Evolutionary conservation across 2,888 invertebrate genomes (phyloP).

Genomic region (Callyntrura guangdongensis): DNA sequence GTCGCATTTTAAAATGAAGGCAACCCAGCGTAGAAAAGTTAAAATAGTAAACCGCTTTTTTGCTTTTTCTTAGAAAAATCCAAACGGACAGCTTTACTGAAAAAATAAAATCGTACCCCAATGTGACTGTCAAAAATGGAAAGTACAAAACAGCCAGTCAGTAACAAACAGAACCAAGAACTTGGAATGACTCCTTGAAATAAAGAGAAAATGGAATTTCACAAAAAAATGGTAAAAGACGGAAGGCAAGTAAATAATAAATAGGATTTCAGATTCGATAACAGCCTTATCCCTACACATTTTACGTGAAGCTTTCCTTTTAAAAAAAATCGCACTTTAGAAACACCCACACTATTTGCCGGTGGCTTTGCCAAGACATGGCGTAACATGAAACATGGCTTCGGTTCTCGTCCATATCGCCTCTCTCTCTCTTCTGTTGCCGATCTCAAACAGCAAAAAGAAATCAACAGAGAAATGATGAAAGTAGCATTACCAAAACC

Average conservation of each 20-base stretch:
- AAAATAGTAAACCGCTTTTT: not conserved
- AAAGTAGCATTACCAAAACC: not conserved
- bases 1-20: no score
- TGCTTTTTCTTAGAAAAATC: not conserved
- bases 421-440: no score
- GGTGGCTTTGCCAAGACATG: not conserved
- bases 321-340: no score
- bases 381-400: not conserved
- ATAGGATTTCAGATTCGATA: conserved; percentile 19
- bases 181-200: not conserved
- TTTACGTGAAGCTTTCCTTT: not conserved
- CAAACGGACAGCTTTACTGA: not conserved
- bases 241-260: not conserved
- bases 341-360: not conserved
- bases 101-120: not conserved
- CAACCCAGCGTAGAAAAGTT: no score
- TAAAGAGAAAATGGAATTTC: not conserved
- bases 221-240: not conserved
- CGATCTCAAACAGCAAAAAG: not conserved
- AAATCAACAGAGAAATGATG: conserved; percentile 14
- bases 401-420: not conserved
- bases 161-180: not conserved
- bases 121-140: not conserved
- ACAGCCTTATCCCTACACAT: not conserved
- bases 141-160: not conserved